Evolutionary conservation across 2,797 vertebrate genomes (phyloP), one percentile per base, ranked within the genome.

Genomic region (Peromyscus attwateri): DNA sequence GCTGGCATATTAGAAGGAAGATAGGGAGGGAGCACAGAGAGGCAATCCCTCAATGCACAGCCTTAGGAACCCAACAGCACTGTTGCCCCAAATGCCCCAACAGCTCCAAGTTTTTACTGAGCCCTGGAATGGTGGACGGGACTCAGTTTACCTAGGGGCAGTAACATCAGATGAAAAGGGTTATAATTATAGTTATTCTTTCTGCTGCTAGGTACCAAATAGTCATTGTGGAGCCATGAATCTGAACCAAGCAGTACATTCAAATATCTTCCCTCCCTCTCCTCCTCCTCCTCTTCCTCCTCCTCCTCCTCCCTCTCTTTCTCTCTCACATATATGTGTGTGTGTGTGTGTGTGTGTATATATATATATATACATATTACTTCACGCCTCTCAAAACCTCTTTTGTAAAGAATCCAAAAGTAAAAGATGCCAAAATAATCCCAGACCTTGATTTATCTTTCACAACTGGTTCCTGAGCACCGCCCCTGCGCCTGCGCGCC

Each of bases 31-130:
- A n/a, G 25, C 23, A 91, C 91, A 85, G 97, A 97, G 96, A 97
- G 94, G 95, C 92, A 91, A 96, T 95, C 97, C 97, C 95, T 96
- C 94, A 79, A 92, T 49, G 73, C 0, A 92, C 57, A 96, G 77
- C 97, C 96, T 71, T 97, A 98, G 98, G 97, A 98, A 98, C 95
- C 77, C n/a, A 87, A 95, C 90, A 96, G 96, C 97, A 97, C 95
- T 77, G 96, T 40, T 5, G 0, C 66, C 95, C 64, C 57, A 79
- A 95, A 90, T 60, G 84, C 49, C 57, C 88, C 68, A 93, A 95
- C 84, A 71, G 91, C 97, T 94, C 90, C 84, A n/a, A 10, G 17
- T 66, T 93, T 80, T 97, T 89, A 92, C 97, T 57, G 96, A 97
- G 85, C 91, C 95, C 92, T 2, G 83, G 88, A 97, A 96, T 96